Percentiles rank a stretch among this genome's conserved stretches.
Evolutionary conservation across 1,140 invertebrate genomes (phyloP).

Genomic region (Heliconius hermathena): DNA sequence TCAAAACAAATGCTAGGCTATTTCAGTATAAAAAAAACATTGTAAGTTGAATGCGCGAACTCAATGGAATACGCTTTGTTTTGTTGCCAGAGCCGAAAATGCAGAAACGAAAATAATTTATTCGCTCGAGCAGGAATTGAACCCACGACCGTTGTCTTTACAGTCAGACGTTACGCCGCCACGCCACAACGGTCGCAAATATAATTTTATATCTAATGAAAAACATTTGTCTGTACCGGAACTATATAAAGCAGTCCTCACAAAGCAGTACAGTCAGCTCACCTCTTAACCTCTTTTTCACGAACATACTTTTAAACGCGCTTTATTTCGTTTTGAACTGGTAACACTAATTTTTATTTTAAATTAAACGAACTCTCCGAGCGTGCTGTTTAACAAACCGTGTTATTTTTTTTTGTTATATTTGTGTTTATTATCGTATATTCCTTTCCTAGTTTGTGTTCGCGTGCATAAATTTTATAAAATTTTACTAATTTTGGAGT

Average conservation of each 20-base stretch:
- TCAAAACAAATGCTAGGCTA: too few relatives aligned
- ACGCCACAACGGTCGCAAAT: too few relatives aligned
- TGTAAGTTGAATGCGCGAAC: too few relatives aligned
- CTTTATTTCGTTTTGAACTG: slow-evolving; percentile 15
- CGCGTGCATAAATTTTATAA: not conserved
- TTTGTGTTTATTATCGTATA: not conserved
- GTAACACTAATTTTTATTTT: slow-evolving; percentile 26
- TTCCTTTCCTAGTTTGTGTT: not conserved
- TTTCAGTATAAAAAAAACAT: too few relatives aligned
- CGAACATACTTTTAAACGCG: not conserved
- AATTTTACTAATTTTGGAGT: not conserved
- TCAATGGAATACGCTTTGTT: too few relatives aligned
- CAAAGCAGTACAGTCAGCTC: not conserved
- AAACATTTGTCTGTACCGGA: too few relatives aligned
- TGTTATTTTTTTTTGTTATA: not conserved
- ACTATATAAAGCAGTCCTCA: not conserved
- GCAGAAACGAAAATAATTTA: too few relatives aligned
- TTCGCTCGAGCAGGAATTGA: too few relatives aligned
- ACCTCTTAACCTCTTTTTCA: slow-evolving; percentile 18
- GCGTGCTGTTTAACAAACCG: not conserved
- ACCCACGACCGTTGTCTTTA: too few relatives aligned
- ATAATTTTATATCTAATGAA: too few relatives aligned
- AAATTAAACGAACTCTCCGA: not conserved
- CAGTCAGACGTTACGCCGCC: too few relatives aligned
- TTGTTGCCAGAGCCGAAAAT: too few relatives aligned